phyloP scores from a whole-genome alignment of 2,888 invertebrate genomes.

The Xylophagus ater region DNA sequence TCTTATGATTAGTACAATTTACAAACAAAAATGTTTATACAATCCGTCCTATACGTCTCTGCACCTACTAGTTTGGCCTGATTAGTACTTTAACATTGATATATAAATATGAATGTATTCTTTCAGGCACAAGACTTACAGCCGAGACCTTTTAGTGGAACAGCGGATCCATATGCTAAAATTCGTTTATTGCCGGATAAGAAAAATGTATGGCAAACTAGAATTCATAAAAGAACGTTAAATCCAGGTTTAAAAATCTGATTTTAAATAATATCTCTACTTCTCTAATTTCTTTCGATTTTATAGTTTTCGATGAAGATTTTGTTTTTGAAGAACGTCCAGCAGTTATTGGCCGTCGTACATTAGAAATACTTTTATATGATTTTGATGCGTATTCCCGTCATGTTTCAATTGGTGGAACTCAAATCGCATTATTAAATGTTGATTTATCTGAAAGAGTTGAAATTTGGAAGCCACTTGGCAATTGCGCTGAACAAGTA shows the following conservation, averaged over 20 bases:
- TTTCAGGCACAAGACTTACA: conserved; percentile 45
- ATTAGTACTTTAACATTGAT: too few relatives aligned
- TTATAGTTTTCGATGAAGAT: conserved; percentile 53
- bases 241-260: conserved; percentile 44
- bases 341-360: conserved; percentile 42
- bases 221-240: conserved; percentile 51
- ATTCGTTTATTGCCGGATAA: conserved; percentile 50
- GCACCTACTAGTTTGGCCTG: too few relatives aligned
- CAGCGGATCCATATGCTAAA: conserved; percentile 56
- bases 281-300: conserved; percentile 4
- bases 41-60: too few relatives aligned
- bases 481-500: conserved; percentile 42
- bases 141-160: conserved; percentile 47
- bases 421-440: conserved; percentile 44
- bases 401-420: conserved; percentile 53
- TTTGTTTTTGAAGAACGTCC: conserved; percentile 55
- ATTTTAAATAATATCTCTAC: neutral
- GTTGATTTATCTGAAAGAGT: conserved; percentile 47
- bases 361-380: conserved; percentile 50
- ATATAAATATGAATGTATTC: neutral
- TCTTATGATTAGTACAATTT: too few relatives aligned
- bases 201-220: conserved; percentile 50
- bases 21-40: too few relatives aligned
- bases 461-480: conserved; percentile 46
- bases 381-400: conserved; percentile 54